Base-by-base conservation (phyloP, 2,888 invertebrate species). In the Agrochola circellaris region DNA sequence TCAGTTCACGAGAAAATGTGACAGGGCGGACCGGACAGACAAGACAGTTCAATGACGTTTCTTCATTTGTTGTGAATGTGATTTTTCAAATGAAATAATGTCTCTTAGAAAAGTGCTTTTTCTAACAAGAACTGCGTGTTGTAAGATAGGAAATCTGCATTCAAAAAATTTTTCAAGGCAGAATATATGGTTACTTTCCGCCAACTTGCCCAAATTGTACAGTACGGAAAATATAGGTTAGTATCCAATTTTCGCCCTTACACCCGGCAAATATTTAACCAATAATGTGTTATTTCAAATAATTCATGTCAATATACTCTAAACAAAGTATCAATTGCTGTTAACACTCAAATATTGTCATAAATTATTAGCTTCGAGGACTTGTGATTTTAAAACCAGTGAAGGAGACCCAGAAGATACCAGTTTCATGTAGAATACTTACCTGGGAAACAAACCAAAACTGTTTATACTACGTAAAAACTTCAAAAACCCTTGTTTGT, bases 161-260 rank as follows among this genome's bases (percentile, higher is more conserved):
- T 88, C 91, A 58, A 91, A 91, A 83, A 95, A 92, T 88, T 89
- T 92, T 86, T 87, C 92, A 67, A 92, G 91, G 85, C 95, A 94
- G 83, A 95, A 95, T 83, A 86, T 93, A 79, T 93, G 92, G 90
- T 86, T 95, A 82, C 79, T 94, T 78, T 90, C 94, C 72, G 93
- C 94, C 67, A 94, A 93, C 85, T 90, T 93, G 17, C 88, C 92
- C 38, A 93, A 94, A 91, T 94, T 93, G 84, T 96, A 94, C 91
- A 93, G 95, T 45, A 90, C 93, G 87, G 95, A 96, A 90, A 95
- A 95, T 91, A 89, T 94, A 96, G 96, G 96, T 96, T 96, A 96
- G 95, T 93, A 93, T 91, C 83, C 67, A 68, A 82, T 77, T 80
- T 85, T 84, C 58, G 58, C 58, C 65, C 62, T 71, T 75, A 62